Base-by-base conservation (phyloP, 2,797 vertebrate species). In the Leuciscus waleckii region DNA sequence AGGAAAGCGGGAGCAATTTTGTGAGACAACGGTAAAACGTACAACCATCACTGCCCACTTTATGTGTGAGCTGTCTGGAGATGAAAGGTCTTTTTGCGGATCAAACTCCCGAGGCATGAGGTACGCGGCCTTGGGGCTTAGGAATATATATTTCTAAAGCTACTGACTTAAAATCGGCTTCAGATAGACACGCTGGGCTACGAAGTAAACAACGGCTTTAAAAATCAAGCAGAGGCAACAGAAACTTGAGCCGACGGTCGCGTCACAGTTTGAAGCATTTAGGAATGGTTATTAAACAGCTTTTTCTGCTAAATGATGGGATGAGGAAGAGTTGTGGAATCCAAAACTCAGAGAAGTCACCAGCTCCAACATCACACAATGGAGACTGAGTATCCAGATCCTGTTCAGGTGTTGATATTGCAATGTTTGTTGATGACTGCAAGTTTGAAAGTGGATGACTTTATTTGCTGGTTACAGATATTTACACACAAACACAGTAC, bases 401-500 rank as follows among this genome's bases (percentile, higher is more conserved):
- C 26, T 11, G 39, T 23, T 49, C 13, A 58, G 78, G 19, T 67
- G 41, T 39, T 65, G 23, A 82, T 56, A 73, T 79, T 75, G 76
- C 74, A 46, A 71, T 77, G 74, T 70, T 68, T 85, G 79, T 71
- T 70, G 84, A 82, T 87, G 84, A 89, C 90, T 56, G 83, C 82
- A 85, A 71, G 49, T 87, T 26, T 73, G 79, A 37, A 49, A 80
- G 82, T 26, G 84, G 90, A 92, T 90, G 91, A 87, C 89, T 90
- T 92, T 90, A 93, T 93, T 93, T 91, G 89, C 88, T 46, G 86
- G 88, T 93, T 92, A 88, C 88, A 90, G 87, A 37, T 71, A 65
- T 91, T 86, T 51, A 85, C 90, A 90, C 90, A 90, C 90, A 92
- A 85, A 90, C 84, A 86, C 74, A 87, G 85, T 87, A 84, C 87